A percentile compares a stretch with the other conserved stretches of the same genome.
Evolutionary conservation across 2,888 invertebrate species (phyloP).

Genomic region (Galeopsomyia nigrocyanea): DNA sequence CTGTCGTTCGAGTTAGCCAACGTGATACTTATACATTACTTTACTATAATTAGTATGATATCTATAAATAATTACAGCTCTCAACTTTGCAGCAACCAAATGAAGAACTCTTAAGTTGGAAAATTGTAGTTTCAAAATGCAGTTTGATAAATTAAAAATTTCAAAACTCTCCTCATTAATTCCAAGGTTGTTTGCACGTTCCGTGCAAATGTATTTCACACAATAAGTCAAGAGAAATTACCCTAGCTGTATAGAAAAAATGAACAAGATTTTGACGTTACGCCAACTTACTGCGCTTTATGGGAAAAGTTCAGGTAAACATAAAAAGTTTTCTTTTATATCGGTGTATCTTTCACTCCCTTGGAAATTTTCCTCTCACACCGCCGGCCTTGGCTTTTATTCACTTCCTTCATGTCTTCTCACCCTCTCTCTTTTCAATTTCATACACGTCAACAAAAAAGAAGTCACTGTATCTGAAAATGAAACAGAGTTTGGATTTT

Average conservation of each 20-base stretch:
- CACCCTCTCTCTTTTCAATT: not conserved
- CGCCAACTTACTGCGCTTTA: constrained; percentile 29
- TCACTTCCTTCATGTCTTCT: constrained; percentile 1
- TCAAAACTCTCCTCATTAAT: too few species aligned
- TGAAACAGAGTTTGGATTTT: too few species aligned
- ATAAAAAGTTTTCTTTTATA: constrained; percentile 30
- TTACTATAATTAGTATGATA: too few species aligned
- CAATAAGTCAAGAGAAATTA: constrained; percentile 20
- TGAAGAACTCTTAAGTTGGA: too few species aligned
- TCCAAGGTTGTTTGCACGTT: not conserved
- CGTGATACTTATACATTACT: too few species aligned
- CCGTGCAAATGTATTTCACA: not conserved
- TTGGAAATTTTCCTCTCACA: constrained; percentile 27
- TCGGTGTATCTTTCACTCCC: constrained; percentile 30
- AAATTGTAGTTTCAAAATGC: too few species aligned
- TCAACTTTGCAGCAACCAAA: too few species aligned
- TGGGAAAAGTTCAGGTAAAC: constrained; percentile 36
- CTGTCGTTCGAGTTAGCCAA: too few species aligned
- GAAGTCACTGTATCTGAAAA: too few species aligned
- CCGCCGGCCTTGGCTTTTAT: constrained; percentile 15
- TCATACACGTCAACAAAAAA: too few species aligned
- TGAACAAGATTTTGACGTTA: constrained; percentile 25
- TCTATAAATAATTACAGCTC: too few species aligned
- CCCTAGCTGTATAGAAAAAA: constrained; percentile 13
- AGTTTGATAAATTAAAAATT: too few species aligned